These are phyloP conservation scores for Gonioctena quinquepunctata DNA, from an alignment of 1,140 invertebrate species.

Conservation along the genomic window DNA sequence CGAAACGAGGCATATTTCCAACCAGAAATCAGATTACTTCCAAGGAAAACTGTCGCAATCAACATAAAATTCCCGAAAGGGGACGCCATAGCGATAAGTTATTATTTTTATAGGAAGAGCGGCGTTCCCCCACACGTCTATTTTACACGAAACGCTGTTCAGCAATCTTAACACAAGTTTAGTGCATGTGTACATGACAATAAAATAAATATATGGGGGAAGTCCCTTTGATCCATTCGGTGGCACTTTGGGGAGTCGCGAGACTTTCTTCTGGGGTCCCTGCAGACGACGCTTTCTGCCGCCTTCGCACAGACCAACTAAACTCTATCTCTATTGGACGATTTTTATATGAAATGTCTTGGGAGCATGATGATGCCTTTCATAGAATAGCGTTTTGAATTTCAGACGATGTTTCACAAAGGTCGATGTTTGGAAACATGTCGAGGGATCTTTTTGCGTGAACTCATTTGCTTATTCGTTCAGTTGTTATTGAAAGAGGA, in stretches of 20 bases:
- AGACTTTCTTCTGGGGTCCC: slow-evolving; percentile 35
- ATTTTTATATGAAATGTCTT: slow-evolving; percentile 26
- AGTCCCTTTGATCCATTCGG: slow-evolving; percentile 43
- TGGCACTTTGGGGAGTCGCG: slow-evolving; percentile 38
- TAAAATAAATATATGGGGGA: slow-evolving; percentile 44
- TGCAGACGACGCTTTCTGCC: slow-evolving; percentile 25
- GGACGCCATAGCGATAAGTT: slow-evolving; percentile 16
- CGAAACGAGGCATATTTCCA: neutral
- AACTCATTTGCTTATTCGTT: too few species aligned
- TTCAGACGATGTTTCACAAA: neutral
- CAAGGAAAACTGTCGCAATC: neutral
- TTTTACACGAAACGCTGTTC: slow-evolving; percentile 35
- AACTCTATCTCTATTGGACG: slow-evolving; percentile 29
- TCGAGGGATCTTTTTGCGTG: neutral
- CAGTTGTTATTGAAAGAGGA: too few species aligned
- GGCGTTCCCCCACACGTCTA: slow-evolving; percentile 25
- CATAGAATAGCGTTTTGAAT: neutral
- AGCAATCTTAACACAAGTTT: slow-evolving; percentile 41
- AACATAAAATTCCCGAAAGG: slow-evolving; percentile 14
- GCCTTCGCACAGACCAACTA: slow-evolving; percentile 24
- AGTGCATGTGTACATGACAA: slow-evolving; percentile 45
- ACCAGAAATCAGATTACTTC: neutral
- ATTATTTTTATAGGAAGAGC: slow-evolving; percentile 38
- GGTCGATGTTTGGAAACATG: neutral
- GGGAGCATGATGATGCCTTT: slow-evolving; percentile 9